Percentiles rank a stretch among this genome's conserved stretches.
Evolutionary conservation across 2,888 invertebrate genomes (phyloP).

Genomic region (Abrostola tripartita): DNA sequence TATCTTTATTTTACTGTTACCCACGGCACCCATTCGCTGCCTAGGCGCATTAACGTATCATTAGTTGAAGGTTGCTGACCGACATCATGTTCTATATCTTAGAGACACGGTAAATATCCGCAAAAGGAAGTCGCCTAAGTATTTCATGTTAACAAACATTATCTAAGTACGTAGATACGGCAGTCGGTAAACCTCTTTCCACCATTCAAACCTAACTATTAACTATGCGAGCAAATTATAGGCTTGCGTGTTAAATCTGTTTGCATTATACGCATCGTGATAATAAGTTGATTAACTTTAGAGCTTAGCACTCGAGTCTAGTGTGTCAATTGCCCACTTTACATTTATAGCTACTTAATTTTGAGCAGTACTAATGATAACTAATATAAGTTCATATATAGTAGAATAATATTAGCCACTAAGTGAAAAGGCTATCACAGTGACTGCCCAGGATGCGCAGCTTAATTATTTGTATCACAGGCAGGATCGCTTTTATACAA

Average conservation of each 20-base stretch:
- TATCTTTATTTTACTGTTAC: slow-evolving; percentile 86
- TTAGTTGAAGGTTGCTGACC: slow-evolving; percentile 86
- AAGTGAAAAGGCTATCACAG: too few species aligned
- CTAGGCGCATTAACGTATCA: slow-evolving; percentile 83
- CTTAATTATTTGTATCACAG: too few species aligned
- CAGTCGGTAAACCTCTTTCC: slow-evolving; percentile 11
- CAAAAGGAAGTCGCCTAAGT: slow-evolving; percentile 43
- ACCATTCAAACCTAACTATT: slow-evolving; percentile 32
- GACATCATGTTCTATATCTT: slow-evolving; percentile 65
- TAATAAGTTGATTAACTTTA: not conserved
- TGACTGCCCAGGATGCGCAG: too few species aligned
- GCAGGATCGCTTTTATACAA: too few species aligned
- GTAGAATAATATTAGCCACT: too few species aligned
- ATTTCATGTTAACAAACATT: slow-evolving; percentile 31
- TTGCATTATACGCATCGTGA: slow-evolving; percentile 6
- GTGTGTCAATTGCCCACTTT: not conserved
- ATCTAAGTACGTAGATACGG: not conserved
- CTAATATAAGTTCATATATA: too few species aligned
- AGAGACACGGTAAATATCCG: slow-evolving; percentile 34
- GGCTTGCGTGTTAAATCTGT: slow-evolving; percentile 5
- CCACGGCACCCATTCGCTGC: slow-evolving; percentile 74
- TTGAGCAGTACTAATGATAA: not conserved
- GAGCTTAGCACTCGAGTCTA: not conserved
- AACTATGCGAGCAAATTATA: slow-evolving; percentile 7
- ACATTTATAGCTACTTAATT: not conserved